Conservation (phyloP, 2,113 vertebrate species). For the Notarius quadriscutis region DNA sequence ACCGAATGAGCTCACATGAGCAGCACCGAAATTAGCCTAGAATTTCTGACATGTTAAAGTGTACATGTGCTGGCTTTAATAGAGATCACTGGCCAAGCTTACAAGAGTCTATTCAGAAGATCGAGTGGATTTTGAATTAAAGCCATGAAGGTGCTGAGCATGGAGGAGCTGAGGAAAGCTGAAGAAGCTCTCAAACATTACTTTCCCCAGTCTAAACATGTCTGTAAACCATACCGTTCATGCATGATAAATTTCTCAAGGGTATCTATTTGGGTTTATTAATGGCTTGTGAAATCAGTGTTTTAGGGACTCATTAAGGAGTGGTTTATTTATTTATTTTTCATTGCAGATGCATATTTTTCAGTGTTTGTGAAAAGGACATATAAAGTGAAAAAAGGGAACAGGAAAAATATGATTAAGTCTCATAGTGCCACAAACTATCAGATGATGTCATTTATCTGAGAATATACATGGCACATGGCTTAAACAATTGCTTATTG, state of each 20-base stretch:
- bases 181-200: constrained; percentile 48
- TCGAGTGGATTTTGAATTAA: neutral
- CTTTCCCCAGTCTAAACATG: constrained; percentile 61
- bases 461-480: too few relatives aligned
- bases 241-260: neutral
- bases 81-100: neutral
- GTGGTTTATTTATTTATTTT: neutral
- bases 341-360: neutral
- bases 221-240: constrained; percentile 25
- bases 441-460: too few relatives aligned
- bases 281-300: neutral
- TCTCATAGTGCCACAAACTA: too few relatives aligned
- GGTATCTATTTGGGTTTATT: neutral
- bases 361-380: too few relatives aligned
- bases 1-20: neutral
- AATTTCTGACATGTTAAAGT: neutral
- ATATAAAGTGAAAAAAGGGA: too few relatives aligned
- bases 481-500: neutral
- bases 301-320: neutral
- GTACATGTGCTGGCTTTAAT: neutral
- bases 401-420: neutral
- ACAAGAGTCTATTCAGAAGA: neutral
- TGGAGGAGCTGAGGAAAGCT: constrained; percentile 53
- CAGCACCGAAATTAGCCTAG: neutral
- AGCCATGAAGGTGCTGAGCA: constrained; percentile 57